Evolutionary conservation across 35 echinoderm and acorn worm genomes (phyloP), one percentile per base, ranked within the genome.

Genomic region (Antedon bifida): DNA sequence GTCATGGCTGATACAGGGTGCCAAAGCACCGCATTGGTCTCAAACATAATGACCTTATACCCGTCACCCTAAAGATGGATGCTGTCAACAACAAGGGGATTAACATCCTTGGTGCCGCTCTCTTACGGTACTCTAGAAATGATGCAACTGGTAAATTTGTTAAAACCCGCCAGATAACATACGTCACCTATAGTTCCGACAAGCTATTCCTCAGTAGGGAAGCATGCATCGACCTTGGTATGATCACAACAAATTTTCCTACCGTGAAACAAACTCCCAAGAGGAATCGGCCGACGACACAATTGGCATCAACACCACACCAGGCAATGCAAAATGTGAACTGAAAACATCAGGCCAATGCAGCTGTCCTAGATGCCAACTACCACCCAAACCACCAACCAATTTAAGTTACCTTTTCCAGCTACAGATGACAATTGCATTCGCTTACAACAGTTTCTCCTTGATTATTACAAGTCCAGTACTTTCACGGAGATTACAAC

Each of bases 111-210:
- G 88, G 88, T 29, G 88, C 88, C 14, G 26, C 77, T 0, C 23
- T 82, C 56, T 45, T 39, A 0, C 38, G 88, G 13, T 79, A 81
- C 11, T 82, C 77, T 33, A 77, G 88, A 23, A 81, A 46, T 14
- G 34, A 46, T 55, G 21, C 78, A 4, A 75, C 29, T 0, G 84
- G 83, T 0, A 28, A 38, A 1, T 38, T 30, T 17, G 4, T 90
- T 0, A 78, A 85, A 28, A 87, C 74, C 0, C 46, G 79, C 0
- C 79, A 90, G 45, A 74, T 91, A 0, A 64, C 74, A 0, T 82
- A 90, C 31, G 14, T 90, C 83, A 90, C 83, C 0, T 34, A 90
- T 64, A 75, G 36, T 29, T 90, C 79, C n/a, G 80, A 87, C 80
- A 29, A 35, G 16, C 39, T 87, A 0, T 91, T 87, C 75, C 85